These are phyloP conservation scores for Hemiscyllium ocellatum DNA, from an alignment of 2,113 vertebrate species.

Conservation along the genomic window DNA sequence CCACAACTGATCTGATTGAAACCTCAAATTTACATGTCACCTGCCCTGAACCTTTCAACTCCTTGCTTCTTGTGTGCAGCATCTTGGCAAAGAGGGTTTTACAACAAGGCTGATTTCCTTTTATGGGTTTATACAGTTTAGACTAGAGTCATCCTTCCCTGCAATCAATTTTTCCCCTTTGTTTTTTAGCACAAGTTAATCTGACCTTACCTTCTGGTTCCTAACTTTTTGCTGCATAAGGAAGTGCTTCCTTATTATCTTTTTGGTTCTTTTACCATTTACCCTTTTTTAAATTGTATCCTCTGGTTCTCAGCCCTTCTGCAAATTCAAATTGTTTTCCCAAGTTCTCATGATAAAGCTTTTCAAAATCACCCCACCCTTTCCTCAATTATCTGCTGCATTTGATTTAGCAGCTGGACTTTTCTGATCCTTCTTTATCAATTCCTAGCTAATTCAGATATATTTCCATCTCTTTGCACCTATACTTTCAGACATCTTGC, in stretches of 20 bases:
- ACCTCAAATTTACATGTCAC: no score
- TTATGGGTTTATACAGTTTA: neutral
- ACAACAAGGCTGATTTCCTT: neutral
- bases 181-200: neutral
- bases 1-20: no score
- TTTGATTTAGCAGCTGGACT: neutral
- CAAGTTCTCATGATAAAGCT: neutral
- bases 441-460: neutral
- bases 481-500: no score
- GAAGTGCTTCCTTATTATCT: neutral
- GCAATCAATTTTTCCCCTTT: neutral
- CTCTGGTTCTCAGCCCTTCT: neutral
- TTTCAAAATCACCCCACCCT: neutral
- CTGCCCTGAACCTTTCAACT: no score
- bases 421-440: neutral
- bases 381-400: neutral
- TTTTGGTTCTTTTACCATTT: neutral
- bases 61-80: no score
- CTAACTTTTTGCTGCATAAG: neutral
- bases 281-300: neutral
- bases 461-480: neutral
- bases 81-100: neutral
- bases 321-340: neutral
- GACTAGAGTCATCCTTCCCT: neutral
- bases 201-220: neutral